Conservation (phyloP, 1,140 invertebrate species). For the Pseudoatta argentina region DNA sequence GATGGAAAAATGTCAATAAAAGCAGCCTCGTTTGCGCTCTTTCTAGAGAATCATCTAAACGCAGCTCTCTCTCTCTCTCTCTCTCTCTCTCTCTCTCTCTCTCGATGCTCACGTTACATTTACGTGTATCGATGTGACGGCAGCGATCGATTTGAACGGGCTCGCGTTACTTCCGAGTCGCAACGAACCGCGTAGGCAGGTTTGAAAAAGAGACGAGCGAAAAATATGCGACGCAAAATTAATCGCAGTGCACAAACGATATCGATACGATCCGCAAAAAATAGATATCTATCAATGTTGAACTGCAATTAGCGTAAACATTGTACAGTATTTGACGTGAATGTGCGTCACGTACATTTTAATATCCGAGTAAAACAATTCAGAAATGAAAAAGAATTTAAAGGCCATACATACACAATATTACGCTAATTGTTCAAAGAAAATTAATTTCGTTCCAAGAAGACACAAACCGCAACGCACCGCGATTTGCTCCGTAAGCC, state of each 20-base stretch:
- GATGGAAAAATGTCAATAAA: conserved; percentile 53
- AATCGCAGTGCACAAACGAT: neutral
- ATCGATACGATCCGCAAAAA: neutral
- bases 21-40: conserved; percentile 3
- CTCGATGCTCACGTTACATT: conserved; percentile 33
- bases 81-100: neutral
- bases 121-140: conserved; percentile 22
- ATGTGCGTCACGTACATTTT: neutral
- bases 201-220: neutral
- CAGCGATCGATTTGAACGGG: conserved; percentile 38
- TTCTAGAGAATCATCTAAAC: neutral
- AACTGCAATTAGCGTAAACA: neutral
- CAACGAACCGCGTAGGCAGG: neutral
- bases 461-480: neutral
- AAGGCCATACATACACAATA: neutral
- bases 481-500: conserved; percentile 8
- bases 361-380: neutral
- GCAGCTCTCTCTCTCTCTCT: neutral
- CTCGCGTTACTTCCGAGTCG: conserved; percentile 29
- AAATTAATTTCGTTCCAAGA: neutral
- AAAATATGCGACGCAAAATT: neutral
- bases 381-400: neutral
- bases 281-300: neutral
- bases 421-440: neutral
- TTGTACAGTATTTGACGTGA: neutral